Conservation (phyloP, 2,797 vertebrate species). For the Euthynnus affinis region DNA sequence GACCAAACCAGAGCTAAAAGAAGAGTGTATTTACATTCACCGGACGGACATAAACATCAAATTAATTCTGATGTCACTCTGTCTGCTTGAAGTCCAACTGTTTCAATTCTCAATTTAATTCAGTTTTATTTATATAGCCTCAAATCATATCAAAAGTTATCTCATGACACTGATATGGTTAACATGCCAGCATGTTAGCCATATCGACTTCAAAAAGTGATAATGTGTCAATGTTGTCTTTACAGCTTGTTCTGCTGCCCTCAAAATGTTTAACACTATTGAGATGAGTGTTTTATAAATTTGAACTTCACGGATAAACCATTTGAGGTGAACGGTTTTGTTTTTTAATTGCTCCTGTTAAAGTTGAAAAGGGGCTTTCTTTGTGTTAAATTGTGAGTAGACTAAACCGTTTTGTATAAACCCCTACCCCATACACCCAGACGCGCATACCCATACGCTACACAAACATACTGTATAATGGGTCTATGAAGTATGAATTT, state of each 20-base stretch:
- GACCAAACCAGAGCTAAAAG: too few relatives aligned
- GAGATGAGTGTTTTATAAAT: neutral
- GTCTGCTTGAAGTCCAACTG: neutral
- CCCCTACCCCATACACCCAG: neutral
- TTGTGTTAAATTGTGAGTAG: neutral
- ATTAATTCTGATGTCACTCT: neutral
- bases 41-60: neutral
- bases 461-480: slow-evolving; percentile 14
- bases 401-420: neutral
- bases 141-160: too few relatives aligned
- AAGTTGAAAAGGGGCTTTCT: neutral
- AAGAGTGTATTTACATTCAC: too few relatives aligned
- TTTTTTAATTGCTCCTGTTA: neutral
- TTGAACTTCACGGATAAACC: neutral
- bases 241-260: slow-evolving; percentile 6
- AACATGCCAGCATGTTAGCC: neutral
- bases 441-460: neutral
- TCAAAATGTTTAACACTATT: neutral
- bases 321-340: neutral
- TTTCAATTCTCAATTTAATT: neutral
- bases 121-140: too few relatives aligned
- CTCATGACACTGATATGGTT: too few relatives aligned
- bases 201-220: neutral
- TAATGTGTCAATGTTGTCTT: neutral
- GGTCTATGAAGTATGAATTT: slow-evolving; percentile 22